Evolutionary conservation across 2,888 invertebrate species (phyloP).

Genomic region (Ecliptopera silaceata): DNA sequence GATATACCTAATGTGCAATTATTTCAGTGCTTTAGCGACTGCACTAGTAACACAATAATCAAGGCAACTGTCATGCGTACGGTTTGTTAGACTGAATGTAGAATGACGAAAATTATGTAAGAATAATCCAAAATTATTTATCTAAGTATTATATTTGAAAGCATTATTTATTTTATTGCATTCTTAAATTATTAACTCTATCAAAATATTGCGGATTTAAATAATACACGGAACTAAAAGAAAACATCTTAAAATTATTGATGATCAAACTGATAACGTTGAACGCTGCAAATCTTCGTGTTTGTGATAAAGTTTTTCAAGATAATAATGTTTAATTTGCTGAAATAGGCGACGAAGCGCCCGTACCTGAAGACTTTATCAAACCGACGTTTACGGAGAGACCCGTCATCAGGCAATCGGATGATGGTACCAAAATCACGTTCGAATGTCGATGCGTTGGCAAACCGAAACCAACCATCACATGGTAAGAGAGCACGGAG

Average conservation of each 20-base stretch:
- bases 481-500: slow-evolving; percentile 88
- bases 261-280: slow-evolving; percentile 36
- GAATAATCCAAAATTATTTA: slow-evolving; percentile 57
- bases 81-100: slow-evolving; percentile 62
- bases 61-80: slow-evolving; percentile 81
- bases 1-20: slow-evolving; percentile 55
- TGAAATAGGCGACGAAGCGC: slow-evolving; percentile 94
- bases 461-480: slow-evolving; percentile 96
- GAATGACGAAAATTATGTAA: slow-evolving; percentile 52
- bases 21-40: slow-evolving; percentile 70
- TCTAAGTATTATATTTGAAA: slow-evolving; percentile 53
- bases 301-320: slow-evolving; percentile 42
- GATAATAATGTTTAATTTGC: slow-evolving; percentile 54
- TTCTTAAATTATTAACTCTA: slow-evolving; percentile 73
- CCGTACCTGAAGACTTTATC: slow-evolving; percentile 95
- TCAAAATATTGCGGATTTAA: slow-evolving; percentile 53
- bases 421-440: slow-evolving; percentile 96
- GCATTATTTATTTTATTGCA: slow-evolving; percentile 65
- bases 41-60: slow-evolving; percentile 68
- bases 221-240: slow-evolving; percentile 64
- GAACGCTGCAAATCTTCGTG: slow-evolving; percentile 63
- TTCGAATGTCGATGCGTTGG: slow-evolving; percentile 99
- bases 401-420: slow-evolving; percentile 98
- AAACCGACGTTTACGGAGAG: slow-evolving; percentile 99
- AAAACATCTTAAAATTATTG: slow-evolving; percentile 79